Percentiles rank a stretch among this genome's conserved stretches.
Conservation (phyloP, 2,113 vertebrate species). For the Lepus americanus region DNA sequence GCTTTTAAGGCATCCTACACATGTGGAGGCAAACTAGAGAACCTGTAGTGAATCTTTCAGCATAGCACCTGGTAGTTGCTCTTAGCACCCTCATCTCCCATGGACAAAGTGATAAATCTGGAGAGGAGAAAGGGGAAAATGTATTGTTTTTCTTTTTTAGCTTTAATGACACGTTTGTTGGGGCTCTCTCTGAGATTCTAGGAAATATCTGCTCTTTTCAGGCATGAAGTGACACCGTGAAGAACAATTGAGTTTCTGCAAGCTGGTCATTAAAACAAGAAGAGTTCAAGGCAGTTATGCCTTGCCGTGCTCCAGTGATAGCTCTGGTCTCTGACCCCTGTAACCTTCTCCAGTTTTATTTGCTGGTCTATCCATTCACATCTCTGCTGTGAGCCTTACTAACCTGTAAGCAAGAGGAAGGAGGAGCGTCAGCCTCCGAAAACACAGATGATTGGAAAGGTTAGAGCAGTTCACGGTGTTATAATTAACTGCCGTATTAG, state of each 20-base stretch:
- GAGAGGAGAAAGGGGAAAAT: neutral
- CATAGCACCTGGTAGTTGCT: too few relatives aligned
- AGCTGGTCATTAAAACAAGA: neutral
- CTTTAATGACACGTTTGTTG: neutral
- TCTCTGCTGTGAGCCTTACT: conserved; percentile 34
- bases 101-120: neutral
- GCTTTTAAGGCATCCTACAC: neutral
- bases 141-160: neutral
- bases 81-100: rapidly evolving
- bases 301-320: neutral
- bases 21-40: neutral
- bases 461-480: conserved; percentile 72
- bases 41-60: neutral
- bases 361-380: neutral
- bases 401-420: neutral
- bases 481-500: conserved; percentile 85
- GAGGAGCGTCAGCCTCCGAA: conserved; percentile 44
- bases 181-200: neutral
- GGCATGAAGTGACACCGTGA: neutral
- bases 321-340: neutral
- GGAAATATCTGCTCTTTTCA: neutral
- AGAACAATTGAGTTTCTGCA: neutral
- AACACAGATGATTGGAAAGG: conserved; percentile 75
- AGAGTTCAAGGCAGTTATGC: rapidly evolving
- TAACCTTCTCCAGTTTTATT: neutral